These are phyloP conservation scores for Malurus alboscapulatus DNA, from an alignment of 2,113 vertebrate genomes.

Conservation along the genomic window DNA sequence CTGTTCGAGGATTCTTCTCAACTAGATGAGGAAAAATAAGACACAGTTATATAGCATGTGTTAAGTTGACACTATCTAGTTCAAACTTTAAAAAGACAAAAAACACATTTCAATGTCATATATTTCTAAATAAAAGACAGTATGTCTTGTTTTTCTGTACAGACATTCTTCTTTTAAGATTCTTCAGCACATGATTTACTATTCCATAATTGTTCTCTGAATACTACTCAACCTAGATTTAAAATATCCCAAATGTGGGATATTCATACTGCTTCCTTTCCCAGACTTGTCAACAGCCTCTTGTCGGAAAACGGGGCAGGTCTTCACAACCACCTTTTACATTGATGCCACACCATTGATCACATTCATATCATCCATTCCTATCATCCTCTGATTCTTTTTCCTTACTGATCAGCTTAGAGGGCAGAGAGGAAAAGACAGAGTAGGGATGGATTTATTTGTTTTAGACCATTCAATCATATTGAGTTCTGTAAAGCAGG, in stretches of 20 bases:
- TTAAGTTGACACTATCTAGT: not conserved
- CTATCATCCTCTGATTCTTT: not conserved
- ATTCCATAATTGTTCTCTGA: not conserved
- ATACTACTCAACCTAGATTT: not conserved
- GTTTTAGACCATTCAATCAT: not conserved
- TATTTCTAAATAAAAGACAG: not conserved
- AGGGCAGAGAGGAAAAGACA: not conserved
- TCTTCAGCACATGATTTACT: not conserved
- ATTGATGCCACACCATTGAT: accelerated
- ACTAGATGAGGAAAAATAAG: constrained; percentile 72
- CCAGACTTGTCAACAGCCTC: not conserved
- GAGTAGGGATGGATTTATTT: not conserved
- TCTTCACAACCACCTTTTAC: not conserved
- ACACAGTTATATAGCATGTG: accelerated
- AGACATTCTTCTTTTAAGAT: not conserved
- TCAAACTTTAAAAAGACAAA: not conserved
- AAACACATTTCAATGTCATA: not conserved
- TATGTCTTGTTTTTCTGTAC: not conserved
- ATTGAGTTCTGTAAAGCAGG: not conserved
- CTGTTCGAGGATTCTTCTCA: constrained; percentile 95
- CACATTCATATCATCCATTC: not conserved
- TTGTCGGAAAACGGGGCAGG: not conserved
- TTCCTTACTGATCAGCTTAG: not conserved
- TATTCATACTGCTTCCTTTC: not conserved
- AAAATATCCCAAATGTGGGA: not conserved